A percentile compares a stretch with the other conserved stretches of the same genome.
Evolutionary conservation across 2,797 vertebrate species (phyloP).

Genomic region (Sarcophilus harrisii): DNA sequence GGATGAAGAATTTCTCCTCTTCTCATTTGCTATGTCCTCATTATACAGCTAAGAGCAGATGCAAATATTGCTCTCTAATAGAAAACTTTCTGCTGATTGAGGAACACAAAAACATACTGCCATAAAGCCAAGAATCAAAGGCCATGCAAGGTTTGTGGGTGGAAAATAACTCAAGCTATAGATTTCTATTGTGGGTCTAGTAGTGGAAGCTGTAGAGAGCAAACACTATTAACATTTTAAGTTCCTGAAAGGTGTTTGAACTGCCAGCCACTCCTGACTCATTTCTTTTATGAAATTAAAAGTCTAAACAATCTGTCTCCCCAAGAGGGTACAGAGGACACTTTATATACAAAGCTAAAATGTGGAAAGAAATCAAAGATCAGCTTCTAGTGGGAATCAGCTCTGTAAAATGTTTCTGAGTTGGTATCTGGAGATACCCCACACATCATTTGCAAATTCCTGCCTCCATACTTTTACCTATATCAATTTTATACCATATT

Average conservation of each 20-base stretch:
- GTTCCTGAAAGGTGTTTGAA: not conserved
- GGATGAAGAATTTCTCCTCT: accelerated
- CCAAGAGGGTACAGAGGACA: not conserved
- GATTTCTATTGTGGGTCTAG: conserved; percentile 24
- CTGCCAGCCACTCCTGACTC: conserved; percentile 33
- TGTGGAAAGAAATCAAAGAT: not conserved
- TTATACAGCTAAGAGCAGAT: not conserved
- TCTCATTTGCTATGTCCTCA: not conserved
- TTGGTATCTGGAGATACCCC: not conserved
- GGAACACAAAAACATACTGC: conserved; percentile 24
- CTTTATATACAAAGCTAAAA: not conserved
- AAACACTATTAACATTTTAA: conserved; percentile 59
- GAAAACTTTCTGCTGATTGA: conserved; percentile 53
- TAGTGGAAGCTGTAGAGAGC: conserved; percentile 72
- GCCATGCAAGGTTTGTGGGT: not conserved
- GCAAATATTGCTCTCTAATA: not conserved
- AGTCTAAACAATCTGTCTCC: conserved; percentile 21
- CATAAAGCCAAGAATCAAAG: not conserved
- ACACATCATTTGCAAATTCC: not conserved
- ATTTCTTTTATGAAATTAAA: conserved; percentile 33
- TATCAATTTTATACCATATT: not conserved
- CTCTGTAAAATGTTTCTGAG: not conserved
- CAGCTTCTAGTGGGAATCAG: not conserved
- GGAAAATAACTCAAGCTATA: conserved; percentile 33
- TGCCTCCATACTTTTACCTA: not conserved